These are phyloP conservation scores for Latheticus oryzae DNA, from an alignment of 2,888 invertebrate genomes.

Conservation along the genomic window DNA sequence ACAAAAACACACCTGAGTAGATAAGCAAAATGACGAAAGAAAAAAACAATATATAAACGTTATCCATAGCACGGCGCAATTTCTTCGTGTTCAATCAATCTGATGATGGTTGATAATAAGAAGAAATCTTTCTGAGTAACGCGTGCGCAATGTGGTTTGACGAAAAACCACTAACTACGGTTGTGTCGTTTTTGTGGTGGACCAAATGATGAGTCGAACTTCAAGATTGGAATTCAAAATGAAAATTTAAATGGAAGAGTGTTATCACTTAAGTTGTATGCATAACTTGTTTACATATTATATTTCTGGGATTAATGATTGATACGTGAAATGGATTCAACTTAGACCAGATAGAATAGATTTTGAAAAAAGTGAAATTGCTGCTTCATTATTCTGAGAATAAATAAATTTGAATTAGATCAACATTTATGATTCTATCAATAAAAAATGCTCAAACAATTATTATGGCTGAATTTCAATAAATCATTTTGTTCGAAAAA, in stretches of 20 bases:
- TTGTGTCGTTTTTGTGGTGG: constrained; percentile 51
- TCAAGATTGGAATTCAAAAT: constrained; percentile 22
- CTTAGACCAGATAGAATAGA: constrained; percentile 1
- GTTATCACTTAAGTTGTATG: constrained; percentile 52
- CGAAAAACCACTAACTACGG: constrained; percentile 52
- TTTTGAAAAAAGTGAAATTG: constrained; percentile 1
- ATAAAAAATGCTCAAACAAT: no score
- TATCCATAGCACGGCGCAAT: constrained; percentile 45
- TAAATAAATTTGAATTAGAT: no score
- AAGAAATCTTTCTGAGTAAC: constrained; percentile 52
- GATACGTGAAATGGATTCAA: constrained; percentile 52
- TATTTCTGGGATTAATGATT: constrained; percentile 50
- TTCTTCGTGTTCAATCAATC: constrained; percentile 57
- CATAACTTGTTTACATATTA: constrained; percentile 53
- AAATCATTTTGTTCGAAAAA: no score
- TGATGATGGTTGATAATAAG: constrained; percentile 51
- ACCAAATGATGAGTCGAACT: constrained; percentile 42
- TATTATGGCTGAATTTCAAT: no score
- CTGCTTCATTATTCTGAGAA: no score
- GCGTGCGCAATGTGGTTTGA: constrained; percentile 56
- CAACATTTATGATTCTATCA: no score
- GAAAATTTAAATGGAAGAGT: constrained; percentile 42
- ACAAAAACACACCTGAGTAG: constrained; percentile 43
- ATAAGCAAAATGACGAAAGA: constrained; percentile 29
- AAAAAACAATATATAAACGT: constrained; percentile 46